A percentile compares a stretch with the other conserved stretches of the same genome.
phyloP scores from a whole-genome alignment of 1,140 invertebrate species.

The Asbolus verrucosus region DNA sequence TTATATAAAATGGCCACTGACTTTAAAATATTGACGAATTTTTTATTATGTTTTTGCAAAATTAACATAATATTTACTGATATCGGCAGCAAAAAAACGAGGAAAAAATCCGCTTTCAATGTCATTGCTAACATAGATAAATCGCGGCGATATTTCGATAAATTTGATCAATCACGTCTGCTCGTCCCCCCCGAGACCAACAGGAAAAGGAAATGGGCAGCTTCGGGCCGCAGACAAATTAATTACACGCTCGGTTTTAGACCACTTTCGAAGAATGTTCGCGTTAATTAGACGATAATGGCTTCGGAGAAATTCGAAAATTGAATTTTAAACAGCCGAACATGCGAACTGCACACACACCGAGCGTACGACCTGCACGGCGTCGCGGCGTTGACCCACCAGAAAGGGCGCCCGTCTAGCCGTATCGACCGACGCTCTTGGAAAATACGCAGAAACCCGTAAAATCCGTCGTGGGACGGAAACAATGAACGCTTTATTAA shows the following conservation, averaged over 20 bases:
- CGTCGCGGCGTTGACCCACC: slow-evolving; percentile 47
- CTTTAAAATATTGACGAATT: slow-evolving; percentile 29
- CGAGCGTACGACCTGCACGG: slow-evolving; percentile 32
- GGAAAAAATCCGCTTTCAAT: slow-evolving; percentile 14
- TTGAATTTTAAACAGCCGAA: no score
- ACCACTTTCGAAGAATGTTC: no score
- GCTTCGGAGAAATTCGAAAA: slow-evolving; percentile 13
- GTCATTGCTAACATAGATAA: slow-evolving; percentile 24
- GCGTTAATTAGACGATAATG: no score
- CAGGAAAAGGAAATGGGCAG: slow-evolving; percentile 1
- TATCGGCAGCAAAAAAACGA: slow-evolving; percentile 3
- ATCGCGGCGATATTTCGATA: slow-evolving; percentile 18
- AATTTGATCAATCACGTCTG: slow-evolving; percentile 15
- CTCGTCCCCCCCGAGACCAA: no score
- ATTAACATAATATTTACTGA: slow-evolving; percentile 33
- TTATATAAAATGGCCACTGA: slow-evolving; percentile 26
- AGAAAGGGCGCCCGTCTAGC: slow-evolving; percentile 51
- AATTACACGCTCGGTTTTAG: no score
- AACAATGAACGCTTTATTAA: slow-evolving; percentile 39
- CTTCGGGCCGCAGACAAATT: no score
- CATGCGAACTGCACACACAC: slow-evolving; percentile 10
- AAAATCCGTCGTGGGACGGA: slow-evolving; percentile 41
- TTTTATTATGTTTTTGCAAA: slow-evolving; percentile 16
- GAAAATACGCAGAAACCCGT: slow-evolving; percentile 41
- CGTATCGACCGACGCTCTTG: slow-evolving; percentile 46